Evolutionary conservation across 2,888 invertebrate genomes (phyloP).

Genomic region (Xanthia togata): DNA sequence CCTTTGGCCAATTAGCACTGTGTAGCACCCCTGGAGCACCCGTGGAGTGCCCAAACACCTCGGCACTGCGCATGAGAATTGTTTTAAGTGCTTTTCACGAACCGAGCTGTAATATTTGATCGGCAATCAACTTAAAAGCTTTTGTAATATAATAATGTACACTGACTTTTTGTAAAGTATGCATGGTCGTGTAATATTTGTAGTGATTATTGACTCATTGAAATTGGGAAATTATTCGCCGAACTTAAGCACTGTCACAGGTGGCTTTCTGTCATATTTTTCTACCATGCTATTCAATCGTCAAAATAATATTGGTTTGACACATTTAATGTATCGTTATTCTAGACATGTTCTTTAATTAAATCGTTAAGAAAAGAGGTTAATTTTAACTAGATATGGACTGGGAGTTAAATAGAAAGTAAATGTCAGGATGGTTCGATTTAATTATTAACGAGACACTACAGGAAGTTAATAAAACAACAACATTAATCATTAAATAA

Average conservation of each 20-base stretch:
- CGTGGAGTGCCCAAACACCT: slow-evolving; percentile 55
- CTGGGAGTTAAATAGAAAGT: background rate
- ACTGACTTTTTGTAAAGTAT: slow-evolving; percentile 51
- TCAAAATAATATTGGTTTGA: background rate
- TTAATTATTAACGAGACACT: background rate
- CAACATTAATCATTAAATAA: slow-evolving; percentile 87
- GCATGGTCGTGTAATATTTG: slow-evolving; percentile 49
- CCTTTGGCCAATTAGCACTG: slow-evolving; percentile 79
- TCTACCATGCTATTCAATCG: background rate
- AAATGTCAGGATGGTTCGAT: background rate
- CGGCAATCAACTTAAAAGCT: slow-evolving; percentile 71
- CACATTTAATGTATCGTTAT: background rate
- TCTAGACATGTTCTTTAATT: background rate
- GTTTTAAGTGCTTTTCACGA: slow-evolving; percentile 75
- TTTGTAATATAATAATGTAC: slow-evolving; percentile 65
- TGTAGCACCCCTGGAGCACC: slow-evolving; percentile 49
- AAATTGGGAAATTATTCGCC: slow-evolving; percentile 31
- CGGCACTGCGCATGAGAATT: slow-evolving; percentile 69
- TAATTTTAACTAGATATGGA: background rate
- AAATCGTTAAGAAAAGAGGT: background rate
- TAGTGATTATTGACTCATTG: slow-evolving; percentile 45
- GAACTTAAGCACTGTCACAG: slow-evolving; percentile 6
- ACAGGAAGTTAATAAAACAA: slow-evolving; percentile 76
- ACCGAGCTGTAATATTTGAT: slow-evolving; percentile 74
- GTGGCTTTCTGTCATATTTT: background rate